Evolutionary conservation across 2,797 vertebrate genomes (phyloP).

Genomic region (Etheostoma nigrum): DNA sequence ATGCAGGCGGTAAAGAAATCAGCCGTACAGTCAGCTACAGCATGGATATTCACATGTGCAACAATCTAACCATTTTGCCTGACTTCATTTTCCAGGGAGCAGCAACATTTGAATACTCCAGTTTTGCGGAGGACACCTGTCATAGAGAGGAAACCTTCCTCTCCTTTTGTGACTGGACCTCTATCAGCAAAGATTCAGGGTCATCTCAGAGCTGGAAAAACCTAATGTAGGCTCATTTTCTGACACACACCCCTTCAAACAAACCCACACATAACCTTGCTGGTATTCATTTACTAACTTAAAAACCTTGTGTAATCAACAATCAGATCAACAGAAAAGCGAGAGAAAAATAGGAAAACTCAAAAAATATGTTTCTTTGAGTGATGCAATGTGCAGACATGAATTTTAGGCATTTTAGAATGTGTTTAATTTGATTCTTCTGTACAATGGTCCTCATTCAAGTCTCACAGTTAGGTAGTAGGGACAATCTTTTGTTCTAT

Average conservation of each 20-base stretch:
- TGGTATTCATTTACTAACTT: constrained; percentile 84
- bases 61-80: constrained; percentile 7
- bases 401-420: constrained; percentile 88
- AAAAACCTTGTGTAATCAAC: constrained; percentile 79
- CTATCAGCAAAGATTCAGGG: constrained; percentile 82
- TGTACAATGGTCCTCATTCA: constrained; percentile 89
- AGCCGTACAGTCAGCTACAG: neutral
- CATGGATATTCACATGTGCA: neutral
- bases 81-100: constrained; percentile 87
- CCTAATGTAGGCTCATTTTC: constrained; percentile 71
- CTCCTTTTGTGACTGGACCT: constrained; percentile 88
- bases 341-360: constrained; percentile 81
- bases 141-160: constrained; percentile 80
- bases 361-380: constrained; percentile 81
- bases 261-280: constrained; percentile 82
- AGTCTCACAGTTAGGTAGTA: constrained; percentile 86
- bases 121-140: constrained; percentile 83
- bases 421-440: constrained; percentile 91
- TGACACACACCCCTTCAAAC: constrained; percentile 69
- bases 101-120: constrained; percentile 94
- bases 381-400: constrained; percentile 86
- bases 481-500: constrained; percentile 82
- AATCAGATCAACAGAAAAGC: constrained; percentile 84
- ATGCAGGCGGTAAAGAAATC: neutral
- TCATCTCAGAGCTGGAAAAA: constrained; percentile 82